Conservation (phyloP, 2,113 vertebrate genomes). For the Cyanoramphus novaezelandiae region DNA sequence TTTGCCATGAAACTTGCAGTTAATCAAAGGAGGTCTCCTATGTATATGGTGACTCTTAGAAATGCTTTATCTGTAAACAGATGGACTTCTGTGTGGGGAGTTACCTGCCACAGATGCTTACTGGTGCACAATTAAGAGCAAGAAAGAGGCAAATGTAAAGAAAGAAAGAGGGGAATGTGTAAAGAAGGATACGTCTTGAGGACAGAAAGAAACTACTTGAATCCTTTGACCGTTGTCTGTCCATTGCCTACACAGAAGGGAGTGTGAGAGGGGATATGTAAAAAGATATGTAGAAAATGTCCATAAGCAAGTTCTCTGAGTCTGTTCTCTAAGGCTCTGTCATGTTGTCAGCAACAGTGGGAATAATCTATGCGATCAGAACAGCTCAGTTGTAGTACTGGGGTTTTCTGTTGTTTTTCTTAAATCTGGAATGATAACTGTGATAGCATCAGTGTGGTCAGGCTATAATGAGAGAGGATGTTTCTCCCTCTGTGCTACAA, state of each 20-base stretch:
- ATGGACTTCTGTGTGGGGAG: background rate
- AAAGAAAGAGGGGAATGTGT: background rate
- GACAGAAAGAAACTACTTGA: background rate
- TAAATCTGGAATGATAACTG: background rate
- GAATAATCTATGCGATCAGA: background rate
- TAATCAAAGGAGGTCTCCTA: background rate
- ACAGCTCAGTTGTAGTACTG: background rate
- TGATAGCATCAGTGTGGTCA: background rate
- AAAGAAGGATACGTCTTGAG: background rate
- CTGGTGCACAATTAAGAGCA: background rate
- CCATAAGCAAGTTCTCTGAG: background rate
- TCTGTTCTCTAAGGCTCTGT: background rate
- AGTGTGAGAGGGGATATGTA: background rate
- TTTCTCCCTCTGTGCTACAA: background rate
- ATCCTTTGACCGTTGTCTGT: background rate
- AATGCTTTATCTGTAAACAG: background rate
- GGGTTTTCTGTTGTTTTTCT: background rate
- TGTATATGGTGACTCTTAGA: background rate
- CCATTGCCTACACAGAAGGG: background rate
- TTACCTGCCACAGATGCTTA: background rate
- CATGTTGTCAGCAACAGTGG: background rate
- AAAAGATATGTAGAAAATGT: background rate
- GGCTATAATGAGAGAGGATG: background rate
- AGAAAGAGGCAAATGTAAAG: background rate
- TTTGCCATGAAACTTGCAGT: background rate